Percentiles rank a stretch among this genome's conserved stretches.
These are phyloP conservation scores for Caenorhabditis brenneri DNA, from an alignment of 1,140 invertebrate genomes.

Conservation along the genomic window DNA sequence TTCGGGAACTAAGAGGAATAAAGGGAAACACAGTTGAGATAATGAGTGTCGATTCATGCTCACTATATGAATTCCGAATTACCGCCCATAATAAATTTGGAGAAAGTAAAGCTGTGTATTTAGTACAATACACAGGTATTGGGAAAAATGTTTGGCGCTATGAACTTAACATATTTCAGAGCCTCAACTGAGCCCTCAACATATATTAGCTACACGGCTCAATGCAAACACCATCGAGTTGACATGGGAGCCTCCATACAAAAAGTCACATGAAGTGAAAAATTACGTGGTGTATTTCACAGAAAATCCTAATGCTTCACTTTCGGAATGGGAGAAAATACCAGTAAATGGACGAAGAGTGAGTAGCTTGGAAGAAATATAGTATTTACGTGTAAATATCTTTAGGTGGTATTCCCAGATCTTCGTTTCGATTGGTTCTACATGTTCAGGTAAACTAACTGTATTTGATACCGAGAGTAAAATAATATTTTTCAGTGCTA, in stretches of 20 bases:
- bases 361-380: neutral
- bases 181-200: slow-evolving; percentile 69
- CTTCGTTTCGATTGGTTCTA: slow-evolving; percentile 71
- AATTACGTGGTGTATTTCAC: slow-evolving; percentile 71
- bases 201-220: slow-evolving; percentile 68
- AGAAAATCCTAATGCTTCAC: slow-evolving; percentile 64
- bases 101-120: slow-evolving; percentile 67
- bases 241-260: slow-evolving; percentile 70
- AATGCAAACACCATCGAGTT: slow-evolving; percentile 69
- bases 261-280: slow-evolving; percentile 62
- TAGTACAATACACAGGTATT: slow-evolving; percentile 69
- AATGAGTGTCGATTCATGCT: slow-evolving; percentile 70
- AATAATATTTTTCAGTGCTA: slow-evolving; percentile 56
- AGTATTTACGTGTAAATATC: neutral
- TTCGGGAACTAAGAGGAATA: slow-evolving; percentile 67
- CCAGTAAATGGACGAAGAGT: slow-evolving; percentile 62
- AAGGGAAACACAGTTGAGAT: slow-evolving; percentile 61
- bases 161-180: slow-evolving; percentile 55
- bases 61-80: slow-evolving; percentile 69
- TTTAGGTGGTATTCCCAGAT: slow-evolving; percentile 66
- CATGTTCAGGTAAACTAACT: slow-evolving; percentile 53
- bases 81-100: slow-evolving; percentile 69
- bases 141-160: neutral
- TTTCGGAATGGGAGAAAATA: slow-evolving; percentile 69
- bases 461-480: neutral